Evolutionary conservation across 2,113 vertebrate species (phyloP).

Genomic region (Pandion haliaetus): DNA sequence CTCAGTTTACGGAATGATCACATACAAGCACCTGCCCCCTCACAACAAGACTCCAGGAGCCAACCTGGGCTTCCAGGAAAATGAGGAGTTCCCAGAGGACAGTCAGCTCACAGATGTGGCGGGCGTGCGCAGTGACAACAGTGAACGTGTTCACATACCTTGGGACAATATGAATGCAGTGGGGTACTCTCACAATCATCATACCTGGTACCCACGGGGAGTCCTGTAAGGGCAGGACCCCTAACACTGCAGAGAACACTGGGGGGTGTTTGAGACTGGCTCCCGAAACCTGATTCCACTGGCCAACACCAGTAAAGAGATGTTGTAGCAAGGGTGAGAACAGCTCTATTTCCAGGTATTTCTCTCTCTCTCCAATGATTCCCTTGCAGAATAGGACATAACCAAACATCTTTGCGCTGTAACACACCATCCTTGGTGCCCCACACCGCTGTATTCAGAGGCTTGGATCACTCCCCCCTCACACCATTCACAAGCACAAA

Average conservation of each 20-base stretch:
- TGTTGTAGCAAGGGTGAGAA: not conserved
- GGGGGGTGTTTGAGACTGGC: not conserved
- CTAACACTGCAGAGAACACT: not conserved
- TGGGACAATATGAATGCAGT: not conserved
- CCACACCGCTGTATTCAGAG: not conserved
- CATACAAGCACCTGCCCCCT: not conserved
- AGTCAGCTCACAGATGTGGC: not conserved
- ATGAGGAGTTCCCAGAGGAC: not conserved
- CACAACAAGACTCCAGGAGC: not conserved
- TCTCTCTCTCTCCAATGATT: not conserved
- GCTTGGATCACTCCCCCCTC: not conserved
- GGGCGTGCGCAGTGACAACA: not conserved
- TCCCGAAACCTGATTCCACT: not conserved
- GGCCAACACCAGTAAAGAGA: not conserved
- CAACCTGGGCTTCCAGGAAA: not conserved
- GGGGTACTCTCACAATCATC: not conserved
- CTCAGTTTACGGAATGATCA: not conserved
- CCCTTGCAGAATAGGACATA: not conserved
- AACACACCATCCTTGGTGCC: not conserved
- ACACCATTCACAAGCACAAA: not conserved
- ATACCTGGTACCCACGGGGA: not conserved
- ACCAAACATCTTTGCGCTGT: not conserved
- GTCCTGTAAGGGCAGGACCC: not conserved
- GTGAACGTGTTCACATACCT: not conserved
- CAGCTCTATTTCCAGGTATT: not conserved